These are phyloP conservation scores for Porites rus DNA, from an alignment of 92 coral and sea anemone species.

Conservation along the genomic window DNA sequence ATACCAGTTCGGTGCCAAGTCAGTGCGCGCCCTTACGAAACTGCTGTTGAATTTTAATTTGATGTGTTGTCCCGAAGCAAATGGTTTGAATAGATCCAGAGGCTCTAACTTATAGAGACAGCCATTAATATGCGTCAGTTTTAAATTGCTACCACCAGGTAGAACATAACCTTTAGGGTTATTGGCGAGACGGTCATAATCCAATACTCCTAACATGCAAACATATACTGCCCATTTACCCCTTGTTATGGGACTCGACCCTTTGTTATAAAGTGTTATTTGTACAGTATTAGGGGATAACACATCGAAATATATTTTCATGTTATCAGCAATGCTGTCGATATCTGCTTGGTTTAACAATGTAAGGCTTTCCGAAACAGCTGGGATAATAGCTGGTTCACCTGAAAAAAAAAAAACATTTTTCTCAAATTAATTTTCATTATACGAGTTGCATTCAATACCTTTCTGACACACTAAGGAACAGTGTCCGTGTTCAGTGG, in stretches of 20 bases:
- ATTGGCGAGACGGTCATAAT: not conserved
- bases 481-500: too few relatives aligned
- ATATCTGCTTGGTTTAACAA: not conserved
- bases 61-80: not conserved
- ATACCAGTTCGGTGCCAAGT: conserved; percentile 87
- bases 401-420: not conserved
- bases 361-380: not conserved
- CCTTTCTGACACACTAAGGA: not conserved
- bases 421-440: too few relatives aligned
- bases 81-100: not conserved
- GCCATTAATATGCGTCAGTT: conserved; percentile 1
- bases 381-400: not conserved
- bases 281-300: conserved; percentile 4
- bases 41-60: conserved; percentile 44
- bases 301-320: conserved; percentile 15
- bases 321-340: not conserved
- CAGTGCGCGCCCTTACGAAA: conserved; percentile 71
- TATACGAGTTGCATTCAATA: not conserved
- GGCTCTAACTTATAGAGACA: conserved; percentile 14
- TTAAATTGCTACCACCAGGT: not conserved
- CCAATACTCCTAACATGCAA: conserved; percentile 6
- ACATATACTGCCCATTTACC: conserved; percentile 17
- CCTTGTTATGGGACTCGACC: not conserved
- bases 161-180: not conserved
- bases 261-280: conserved; percentile 15